These are phyloP conservation scores for Ophthalmolycus amberensis DNA, from an alignment of 2,113 vertebrate species.

Conservation along the genomic window DNA sequence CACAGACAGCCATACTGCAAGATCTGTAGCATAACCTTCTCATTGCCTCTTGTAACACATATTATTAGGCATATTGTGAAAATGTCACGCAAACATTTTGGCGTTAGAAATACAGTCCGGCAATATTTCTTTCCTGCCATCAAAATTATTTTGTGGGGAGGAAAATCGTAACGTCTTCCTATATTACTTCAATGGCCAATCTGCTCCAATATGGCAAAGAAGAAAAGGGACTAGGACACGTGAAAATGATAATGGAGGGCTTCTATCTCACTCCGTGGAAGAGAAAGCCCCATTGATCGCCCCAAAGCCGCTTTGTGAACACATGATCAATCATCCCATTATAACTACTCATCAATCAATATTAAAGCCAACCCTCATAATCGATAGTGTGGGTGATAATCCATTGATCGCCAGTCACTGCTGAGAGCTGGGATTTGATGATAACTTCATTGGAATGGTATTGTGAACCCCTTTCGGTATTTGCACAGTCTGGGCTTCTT, in stretches of 20 bases:
- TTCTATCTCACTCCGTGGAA: constrained; percentile 68
- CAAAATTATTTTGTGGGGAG: constrained; percentile 3
- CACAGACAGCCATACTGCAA: background rate
- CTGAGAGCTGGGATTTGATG: constrained; percentile 64
- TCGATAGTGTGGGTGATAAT: constrained; percentile 75
- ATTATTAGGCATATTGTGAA: background rate
- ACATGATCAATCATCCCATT: constrained; percentile 77
- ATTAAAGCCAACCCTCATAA: constrained; percentile 66
- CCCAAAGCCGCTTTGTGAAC: constrained; percentile 61
- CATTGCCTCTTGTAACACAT: background rate
- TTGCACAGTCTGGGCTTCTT: constrained; percentile 53
- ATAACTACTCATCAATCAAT: constrained; percentile 79
- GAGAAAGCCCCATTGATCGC: constrained; percentile 68
- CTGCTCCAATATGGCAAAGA: background rate
- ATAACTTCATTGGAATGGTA: constrained; percentile 72
- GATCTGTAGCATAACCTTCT: background rate
- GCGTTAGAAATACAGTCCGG: background rate
- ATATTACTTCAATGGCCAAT: constrained; percentile 47
- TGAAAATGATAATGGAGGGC: constrained; percentile 67
- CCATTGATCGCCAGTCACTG: constrained; percentile 66
- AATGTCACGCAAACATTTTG: constrained; percentile 1
- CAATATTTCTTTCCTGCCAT: background rate
- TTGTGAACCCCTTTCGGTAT: constrained; percentile 53
- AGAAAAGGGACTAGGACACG: constrained; percentile 19
- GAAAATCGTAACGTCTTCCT: constrained; percentile 36